A percentile compares a stretch with the other conserved stretches of the same genome.
Evolutionary conservation across 2,113 vertebrate species (phyloP).

Genomic region (Hemiscyllium ocellatum): DNA sequence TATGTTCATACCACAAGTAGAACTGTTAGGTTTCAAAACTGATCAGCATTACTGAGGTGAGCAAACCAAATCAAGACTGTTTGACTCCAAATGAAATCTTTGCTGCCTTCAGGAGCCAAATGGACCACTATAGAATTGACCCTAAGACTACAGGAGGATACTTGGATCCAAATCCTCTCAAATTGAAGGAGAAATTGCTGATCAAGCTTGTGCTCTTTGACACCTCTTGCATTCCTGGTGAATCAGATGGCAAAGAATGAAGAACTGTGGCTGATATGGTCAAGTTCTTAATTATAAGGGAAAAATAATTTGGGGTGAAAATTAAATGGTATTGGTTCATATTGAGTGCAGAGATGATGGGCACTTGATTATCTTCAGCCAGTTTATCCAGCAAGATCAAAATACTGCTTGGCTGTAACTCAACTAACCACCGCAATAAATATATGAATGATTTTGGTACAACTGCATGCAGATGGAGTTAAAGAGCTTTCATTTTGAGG

Average conservation of each 20-base stretch:
- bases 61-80: background rate
- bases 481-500: background rate
- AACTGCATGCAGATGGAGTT: background rate
- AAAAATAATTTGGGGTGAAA: background rate
- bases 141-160: background rate
- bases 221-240: background rate
- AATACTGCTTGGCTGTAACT: background rate
- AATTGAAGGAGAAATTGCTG: background rate
- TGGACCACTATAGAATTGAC: slow-evolving; percentile 4
- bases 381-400: background rate
- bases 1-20: slow-evolving; percentile 31
- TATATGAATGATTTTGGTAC: background rate
- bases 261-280: background rate
- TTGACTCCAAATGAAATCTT: slow-evolving; percentile 5
- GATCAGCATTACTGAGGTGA: slow-evolving; percentile 29
- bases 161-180: background rate
- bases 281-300: background rate
- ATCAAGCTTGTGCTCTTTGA: background rate
- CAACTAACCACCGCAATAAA: background rate
- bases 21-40: slow-evolving; percentile 33
- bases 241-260: background rate
- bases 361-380: background rate
- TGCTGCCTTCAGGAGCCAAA: background rate
- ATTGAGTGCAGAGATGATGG: background rate
- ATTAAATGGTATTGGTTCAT: background rate